phyloP scores from a whole-genome alignment of 1,140 invertebrate genomes.

The Brachionus angularis region DNA sequence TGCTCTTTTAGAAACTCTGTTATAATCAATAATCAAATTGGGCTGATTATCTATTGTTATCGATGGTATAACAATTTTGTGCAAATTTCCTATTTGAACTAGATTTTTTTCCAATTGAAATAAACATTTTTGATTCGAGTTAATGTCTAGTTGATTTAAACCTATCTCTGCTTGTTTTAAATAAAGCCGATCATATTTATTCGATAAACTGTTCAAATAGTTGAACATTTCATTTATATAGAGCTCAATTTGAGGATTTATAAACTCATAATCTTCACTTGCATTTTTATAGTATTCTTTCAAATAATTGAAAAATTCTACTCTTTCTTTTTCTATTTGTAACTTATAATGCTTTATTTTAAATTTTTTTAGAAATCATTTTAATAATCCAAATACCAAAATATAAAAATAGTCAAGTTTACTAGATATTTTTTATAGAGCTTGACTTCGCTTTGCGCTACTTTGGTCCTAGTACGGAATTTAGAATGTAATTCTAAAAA shows the following conservation, averaged over 20 bases:
- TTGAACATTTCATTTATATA: constrained; percentile 31
- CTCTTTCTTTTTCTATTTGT: constrained; percentile 31
- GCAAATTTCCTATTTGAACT: constrained; percentile 1
- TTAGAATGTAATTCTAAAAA: constrained; percentile 5
- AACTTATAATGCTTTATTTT: constrained; percentile 33
- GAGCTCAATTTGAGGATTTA: not conserved
- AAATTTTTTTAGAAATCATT: too few relatives aligned
- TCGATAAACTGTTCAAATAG: not conserved
- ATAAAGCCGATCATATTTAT: constrained; percentile 11
- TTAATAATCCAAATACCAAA: too few relatives aligned
- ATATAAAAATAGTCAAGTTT: not conserved
- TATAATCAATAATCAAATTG: constrained; percentile 12
- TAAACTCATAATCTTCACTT: constrained; percentile 33
- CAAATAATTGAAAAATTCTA: constrained; percentile 8
- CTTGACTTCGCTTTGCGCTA: constrained; percentile 33
- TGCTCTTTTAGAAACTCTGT: not conserved
- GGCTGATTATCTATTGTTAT: constrained; percentile 11
- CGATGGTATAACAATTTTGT: constrained; percentile 6
- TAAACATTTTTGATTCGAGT: not conserved
- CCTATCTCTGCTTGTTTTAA: not conserved
- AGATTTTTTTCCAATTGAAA: constrained; percentile 15
- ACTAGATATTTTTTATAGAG: constrained; percentile 35
- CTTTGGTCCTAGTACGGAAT: not conserved
- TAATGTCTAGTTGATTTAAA: not conserved
- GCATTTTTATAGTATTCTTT: constrained; percentile 18